Evolutionary conservation across 2,797 vertebrate genomes (phyloP), one percentile per base, ranked within the genome.

Genomic region (Pangasius djambal): DNA sequence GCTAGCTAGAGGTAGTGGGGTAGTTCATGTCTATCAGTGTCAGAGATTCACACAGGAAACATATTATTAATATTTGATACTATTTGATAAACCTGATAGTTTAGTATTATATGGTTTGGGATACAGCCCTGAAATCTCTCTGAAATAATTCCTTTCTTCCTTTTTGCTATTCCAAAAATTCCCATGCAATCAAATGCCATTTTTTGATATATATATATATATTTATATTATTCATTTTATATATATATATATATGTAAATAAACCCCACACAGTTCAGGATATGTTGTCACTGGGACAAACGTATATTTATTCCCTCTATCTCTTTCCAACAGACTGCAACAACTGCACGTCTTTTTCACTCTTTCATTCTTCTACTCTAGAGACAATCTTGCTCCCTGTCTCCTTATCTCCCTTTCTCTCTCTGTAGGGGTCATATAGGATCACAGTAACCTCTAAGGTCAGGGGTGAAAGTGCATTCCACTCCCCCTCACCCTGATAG

Each of bases 391-490:
- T 65, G 18, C 72, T 78, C 25, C 22, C 40, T 63, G 57, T 87
- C 74, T 87, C 57, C 75, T 78, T 78, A 75, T 87, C 85, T 63
- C 25, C 40, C 63, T 52, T 69, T 84, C 61, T 85, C 44, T 70
- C 63, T 86, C 87, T 78, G 86, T n/a, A 87, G 92, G 93, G 93
- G 93, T 93, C 92, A 91, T 92, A 92, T 90, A 92, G 92, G 88
- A 90, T 87, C 90, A 84, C 12, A 55, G 61, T 87, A 91, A 83
- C 86, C 87, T 89, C 72, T 44, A 67, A 90, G 94, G 93, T 95
- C 94, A 95, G 88, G 93, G 95, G 90, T 88, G 79, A 22, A 95
- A 90, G 92, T 90, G 86, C 88, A 89, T 88, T 89, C 87, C 83
- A 78, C 72, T 91, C 89, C 44, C 90, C 85, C 88, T 86, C 69